phyloP scores from a whole-genome alignment of 1,140 invertebrate species.

The Nymphalis io region DNA sequence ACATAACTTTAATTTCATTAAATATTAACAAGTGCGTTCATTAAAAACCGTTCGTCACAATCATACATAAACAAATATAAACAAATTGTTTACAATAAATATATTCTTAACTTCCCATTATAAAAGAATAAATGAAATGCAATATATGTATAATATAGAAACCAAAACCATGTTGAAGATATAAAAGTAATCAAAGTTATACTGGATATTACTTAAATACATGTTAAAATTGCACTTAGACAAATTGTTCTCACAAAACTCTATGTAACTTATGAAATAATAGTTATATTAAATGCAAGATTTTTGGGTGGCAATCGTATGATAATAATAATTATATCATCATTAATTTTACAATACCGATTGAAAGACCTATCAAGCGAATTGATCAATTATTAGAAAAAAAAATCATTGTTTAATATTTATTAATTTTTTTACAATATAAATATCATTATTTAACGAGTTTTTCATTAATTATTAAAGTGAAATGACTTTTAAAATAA shows the following conservation, averaged over 20 bases:
- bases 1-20: conserved; percentile 75
- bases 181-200: conserved; percentile 34
- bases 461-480: too few relatives aligned
- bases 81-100: conserved; percentile 47
- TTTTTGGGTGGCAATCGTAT: conserved; percentile 70
- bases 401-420: too few relatives aligned
- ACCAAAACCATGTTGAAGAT: conserved; percentile 50
- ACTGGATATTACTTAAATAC: conserved; percentile 33
- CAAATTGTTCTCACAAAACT: conserved; percentile 51
- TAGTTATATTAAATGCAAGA: conserved; percentile 70
- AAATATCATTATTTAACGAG: too few relatives aligned
- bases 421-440: too few relatives aligned
- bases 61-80: conserved; percentile 49
- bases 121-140: conserved; percentile 36
- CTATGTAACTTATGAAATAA: conserved; percentile 56
- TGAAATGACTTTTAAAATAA: too few relatives aligned
- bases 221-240: conserved; percentile 70
- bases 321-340: conserved; percentile 42
- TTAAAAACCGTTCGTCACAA: conserved; percentile 48
- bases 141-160: conserved; percentile 41
- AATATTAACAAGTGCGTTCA: conserved; percentile 69
- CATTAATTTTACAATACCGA: conserved; percentile 13
- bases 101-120: conserved; percentile 39
- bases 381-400: neutral
- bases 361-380: conserved; percentile 22